phyloP scores from a whole-genome alignment of 2,113 vertebrate species.

The Excalfactoria chinensis region DNA sequence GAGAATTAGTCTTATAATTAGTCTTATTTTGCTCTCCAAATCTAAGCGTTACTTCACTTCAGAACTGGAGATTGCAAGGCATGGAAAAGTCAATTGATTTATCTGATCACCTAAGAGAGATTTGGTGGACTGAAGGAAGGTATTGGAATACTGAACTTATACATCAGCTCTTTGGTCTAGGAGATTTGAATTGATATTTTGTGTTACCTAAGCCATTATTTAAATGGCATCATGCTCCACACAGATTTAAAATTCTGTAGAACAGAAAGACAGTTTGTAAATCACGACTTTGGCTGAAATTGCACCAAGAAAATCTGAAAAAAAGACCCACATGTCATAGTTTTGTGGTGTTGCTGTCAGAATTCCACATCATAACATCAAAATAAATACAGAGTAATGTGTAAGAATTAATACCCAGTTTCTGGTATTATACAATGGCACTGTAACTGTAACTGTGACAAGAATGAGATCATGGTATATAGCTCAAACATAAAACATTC shows the following conservation, averaged over 20 bases:
- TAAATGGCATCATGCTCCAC: not conserved
- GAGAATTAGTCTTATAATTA: not conserved
- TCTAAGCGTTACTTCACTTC: not conserved
- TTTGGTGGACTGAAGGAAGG: not conserved
- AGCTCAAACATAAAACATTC: not conserved
- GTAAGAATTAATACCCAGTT: not conserved
- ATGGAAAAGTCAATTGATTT: slow-evolving; percentile 8
- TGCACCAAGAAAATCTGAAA: not conserved
- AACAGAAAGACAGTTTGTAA: not conserved
- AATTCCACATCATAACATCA: too few relatives aligned
- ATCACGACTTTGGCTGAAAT: not conserved
- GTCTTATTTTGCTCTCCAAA: not conserved
- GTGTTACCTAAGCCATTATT: not conserved
- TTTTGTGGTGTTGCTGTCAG: too few relatives aligned
- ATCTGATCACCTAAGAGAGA: not conserved
- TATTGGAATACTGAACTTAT: not conserved
- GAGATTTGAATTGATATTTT: not conserved
- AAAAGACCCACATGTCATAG: not conserved
- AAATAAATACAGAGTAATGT: not conserved
- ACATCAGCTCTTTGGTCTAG: not conserved
- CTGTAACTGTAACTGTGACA: not conserved
- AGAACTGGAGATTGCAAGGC: not conserved
- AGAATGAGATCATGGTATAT: not conserved
- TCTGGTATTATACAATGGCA: not conserved
- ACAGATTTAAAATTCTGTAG: not conserved